phyloP scores from a whole-genome alignment of 2,113 vertebrate genomes.

The Glaucidium brasilianum region DNA sequence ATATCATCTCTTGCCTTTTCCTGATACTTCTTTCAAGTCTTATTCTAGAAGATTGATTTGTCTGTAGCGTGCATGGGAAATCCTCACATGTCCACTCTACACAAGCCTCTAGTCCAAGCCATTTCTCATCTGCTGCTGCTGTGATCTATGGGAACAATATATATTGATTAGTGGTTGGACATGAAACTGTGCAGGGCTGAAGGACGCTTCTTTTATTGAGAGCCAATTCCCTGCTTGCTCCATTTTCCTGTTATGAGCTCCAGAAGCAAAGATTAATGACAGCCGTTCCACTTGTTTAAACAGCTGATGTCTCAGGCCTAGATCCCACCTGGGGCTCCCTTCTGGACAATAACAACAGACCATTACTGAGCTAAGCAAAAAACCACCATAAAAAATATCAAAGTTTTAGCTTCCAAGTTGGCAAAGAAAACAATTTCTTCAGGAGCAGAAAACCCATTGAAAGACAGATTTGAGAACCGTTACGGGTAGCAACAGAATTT shows the following conservation, averaged over 20 bases:
- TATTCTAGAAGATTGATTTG: conserved; percentile 49
- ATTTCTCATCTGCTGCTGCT: conserved; percentile 40
- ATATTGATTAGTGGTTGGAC: conserved; percentile 65
- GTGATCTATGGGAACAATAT: conserved; percentile 62
- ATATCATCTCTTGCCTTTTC: background rate
- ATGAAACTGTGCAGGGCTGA: conserved; percentile 57
- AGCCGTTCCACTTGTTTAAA: conserved; percentile 59
- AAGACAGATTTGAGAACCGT: background rate
- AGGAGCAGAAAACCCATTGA: background rate
- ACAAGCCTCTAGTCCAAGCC: conserved; percentile 2
- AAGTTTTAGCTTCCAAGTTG: conserved; percentile 29
- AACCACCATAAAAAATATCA: background rate
- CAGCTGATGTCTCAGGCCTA: conserved; percentile 55
- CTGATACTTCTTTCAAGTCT: background rate
- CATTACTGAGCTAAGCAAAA: conserved; percentile 32
- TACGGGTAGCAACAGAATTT: background rate
- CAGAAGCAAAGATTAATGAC: conserved; percentile 65
- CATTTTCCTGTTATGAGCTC: conserved; percentile 61
- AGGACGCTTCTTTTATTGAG: conserved; percentile 57
- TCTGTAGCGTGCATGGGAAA: conserved; percentile 19
- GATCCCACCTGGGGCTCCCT: conserved; percentile 51
- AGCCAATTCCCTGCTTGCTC: conserved; percentile 55
- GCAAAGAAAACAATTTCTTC: conserved; percentile 13
- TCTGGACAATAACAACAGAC: conserved; percentile 52
- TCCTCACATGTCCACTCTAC: conserved; percentile 28